Evolutionary conservation across 2,888 invertebrate genomes (phyloP).

Genomic region (Drosophila flavopinicola): DNA sequence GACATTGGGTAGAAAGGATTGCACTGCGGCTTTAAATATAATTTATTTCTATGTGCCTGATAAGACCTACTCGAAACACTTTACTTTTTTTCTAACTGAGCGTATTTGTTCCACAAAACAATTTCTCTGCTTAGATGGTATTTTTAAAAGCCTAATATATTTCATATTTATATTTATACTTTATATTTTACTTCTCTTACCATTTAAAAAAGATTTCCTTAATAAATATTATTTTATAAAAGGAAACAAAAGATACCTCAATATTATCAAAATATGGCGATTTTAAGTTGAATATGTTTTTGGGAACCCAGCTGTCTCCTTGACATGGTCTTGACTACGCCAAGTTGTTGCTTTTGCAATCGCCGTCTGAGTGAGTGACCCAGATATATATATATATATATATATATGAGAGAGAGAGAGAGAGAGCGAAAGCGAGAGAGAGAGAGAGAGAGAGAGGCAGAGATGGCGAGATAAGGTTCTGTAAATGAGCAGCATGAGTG

Average conservation of each 20-base stretch:
- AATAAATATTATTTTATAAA: not conserved
- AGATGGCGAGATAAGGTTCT: slow-evolving; percentile 33
- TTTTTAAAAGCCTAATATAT: too few relatives aligned
- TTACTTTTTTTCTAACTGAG: not conserved
- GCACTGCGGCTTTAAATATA: slow-evolving; percentile 24
- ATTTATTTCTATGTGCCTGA: not conserved
- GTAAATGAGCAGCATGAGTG: slow-evolving; percentile 40
- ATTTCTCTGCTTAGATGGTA: too few relatives aligned
- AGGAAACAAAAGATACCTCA: too few relatives aligned
- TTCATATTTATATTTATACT: not conserved
- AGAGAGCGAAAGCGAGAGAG: slow-evolving; percentile 33
- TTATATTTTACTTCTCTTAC: not conserved
- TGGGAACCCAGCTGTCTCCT: slow-evolving; percentile 10
- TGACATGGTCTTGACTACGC: slow-evolving; percentile 12
- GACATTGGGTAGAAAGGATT: slow-evolving; percentile 7
- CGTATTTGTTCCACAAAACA: not conserved
- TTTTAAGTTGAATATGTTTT: not conserved
- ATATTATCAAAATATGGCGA: not conserved
- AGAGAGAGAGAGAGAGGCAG: slow-evolving; percentile 28
- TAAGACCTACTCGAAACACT: not conserved
- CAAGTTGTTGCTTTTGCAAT: not conserved
- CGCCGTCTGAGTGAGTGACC: slow-evolving; percentile 22
- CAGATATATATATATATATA: too few relatives aligned
- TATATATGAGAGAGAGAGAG: slow-evolving; percentile 27
- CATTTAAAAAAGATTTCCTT: too few relatives aligned